A percentile compares a stretch with the other conserved stretches of the same genome.
These are phyloP conservation scores for Falco berigora DNA, from an alignment of 2,797 vertebrate genomes.

Conservation along the genomic window DNA sequence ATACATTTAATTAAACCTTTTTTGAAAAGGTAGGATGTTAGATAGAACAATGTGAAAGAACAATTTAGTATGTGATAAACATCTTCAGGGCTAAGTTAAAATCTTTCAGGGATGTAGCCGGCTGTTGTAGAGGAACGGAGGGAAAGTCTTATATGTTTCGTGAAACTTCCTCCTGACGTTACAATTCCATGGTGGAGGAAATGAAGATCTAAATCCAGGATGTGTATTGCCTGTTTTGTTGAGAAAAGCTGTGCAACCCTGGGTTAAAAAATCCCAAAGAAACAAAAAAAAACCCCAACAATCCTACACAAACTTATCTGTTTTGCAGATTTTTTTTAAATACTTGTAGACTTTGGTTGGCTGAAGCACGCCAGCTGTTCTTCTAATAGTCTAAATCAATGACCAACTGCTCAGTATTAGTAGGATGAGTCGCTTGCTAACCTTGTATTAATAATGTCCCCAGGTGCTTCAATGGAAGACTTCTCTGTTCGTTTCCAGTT, in stretches of 20 bases:
- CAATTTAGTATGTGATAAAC: slow-evolving; percentile 27
- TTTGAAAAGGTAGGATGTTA: neutral
- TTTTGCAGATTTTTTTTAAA: slow-evolving; percentile 41
- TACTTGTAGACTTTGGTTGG: slow-evolving; percentile 42
- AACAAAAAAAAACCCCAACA: neutral
- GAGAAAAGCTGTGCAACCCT: neutral
- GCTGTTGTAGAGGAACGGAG: neutral
- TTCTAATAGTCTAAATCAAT: slow-evolving; percentile 59
- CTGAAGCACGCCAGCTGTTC: slow-evolving; percentile 65
- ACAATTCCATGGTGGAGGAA: neutral
- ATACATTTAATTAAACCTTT: slow-evolving; percentile 8
- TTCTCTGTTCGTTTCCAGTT: neutral
- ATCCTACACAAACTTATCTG: no score
- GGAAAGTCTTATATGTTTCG: neutral
- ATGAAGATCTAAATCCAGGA: neutral
- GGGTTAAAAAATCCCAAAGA: neutral
- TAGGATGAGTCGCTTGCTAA: neutral
- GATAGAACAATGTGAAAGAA: slow-evolving; percentile 16
- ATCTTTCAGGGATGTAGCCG: neutral
- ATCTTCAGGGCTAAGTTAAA: neutral
- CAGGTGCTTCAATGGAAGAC: neutral
- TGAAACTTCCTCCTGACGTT: neutral
- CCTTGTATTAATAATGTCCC: neutral
- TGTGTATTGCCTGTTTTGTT: neutral
- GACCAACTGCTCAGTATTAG: slow-evolving; percentile 52